phyloP scores from a whole-genome alignment of 2,888 invertebrate species.

The Nymphalis urticae region DNA sequence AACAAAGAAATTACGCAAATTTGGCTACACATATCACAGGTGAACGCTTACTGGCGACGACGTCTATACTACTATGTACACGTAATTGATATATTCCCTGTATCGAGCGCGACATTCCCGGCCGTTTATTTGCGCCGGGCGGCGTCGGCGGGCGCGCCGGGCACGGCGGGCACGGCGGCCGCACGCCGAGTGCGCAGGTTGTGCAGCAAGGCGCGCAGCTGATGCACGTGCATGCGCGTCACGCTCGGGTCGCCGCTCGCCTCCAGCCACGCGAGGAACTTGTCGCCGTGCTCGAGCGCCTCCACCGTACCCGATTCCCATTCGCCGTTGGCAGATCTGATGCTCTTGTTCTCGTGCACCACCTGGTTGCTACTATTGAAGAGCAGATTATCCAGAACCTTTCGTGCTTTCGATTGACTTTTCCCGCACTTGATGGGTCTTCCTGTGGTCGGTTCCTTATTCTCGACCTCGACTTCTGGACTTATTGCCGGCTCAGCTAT shows the following conservation, averaged over 20 bases:
- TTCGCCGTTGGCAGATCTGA: conserved; percentile 53
- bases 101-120: conserved; percentile 58
- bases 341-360: conserved; percentile 45
- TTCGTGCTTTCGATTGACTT: conserved; percentile 81
- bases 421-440: conserved; percentile 60
- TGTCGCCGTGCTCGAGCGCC: conserved; percentile 89
- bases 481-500: conserved; percentile 60
- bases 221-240: conserved; percentile 89
- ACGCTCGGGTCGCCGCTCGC: conserved; percentile 89
- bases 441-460: conserved; percentile 65
- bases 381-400: conserved; percentile 85
- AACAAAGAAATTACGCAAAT: conserved; percentile 81
- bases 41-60: conserved; percentile 78
- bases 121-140: conserved; percentile 62
- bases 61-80: conserved; percentile 63
- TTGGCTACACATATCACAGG: conserved; percentile 82
- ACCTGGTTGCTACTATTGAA: conserved; percentile 81
- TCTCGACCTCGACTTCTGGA: conserved; percentile 62
- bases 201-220: conserved; percentile 87
- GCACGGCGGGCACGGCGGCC: conserved; percentile 53
- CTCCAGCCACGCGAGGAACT: conserved; percentile 90
- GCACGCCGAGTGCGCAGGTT: conserved; percentile 85
- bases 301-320: conserved; percentile 76
- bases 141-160: conserved; percentile 57
- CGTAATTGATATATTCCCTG: conserved; percentile 78